Conservation (phyloP, 2,113 vertebrate genomes). For the Zosterops lateralis region DNA sequence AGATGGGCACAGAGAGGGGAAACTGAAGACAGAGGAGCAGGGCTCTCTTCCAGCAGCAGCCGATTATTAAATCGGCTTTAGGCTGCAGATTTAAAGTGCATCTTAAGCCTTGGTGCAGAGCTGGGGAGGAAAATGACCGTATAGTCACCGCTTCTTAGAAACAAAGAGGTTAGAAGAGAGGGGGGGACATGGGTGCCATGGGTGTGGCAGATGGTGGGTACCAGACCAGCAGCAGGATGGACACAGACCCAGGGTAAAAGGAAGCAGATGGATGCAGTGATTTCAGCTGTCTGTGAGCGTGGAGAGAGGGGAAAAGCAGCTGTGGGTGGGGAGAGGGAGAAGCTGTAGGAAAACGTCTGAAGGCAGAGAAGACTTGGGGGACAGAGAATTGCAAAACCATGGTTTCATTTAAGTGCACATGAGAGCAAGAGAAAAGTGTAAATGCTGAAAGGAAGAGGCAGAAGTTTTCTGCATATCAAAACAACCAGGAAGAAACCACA, state of each 20-base stretch:
- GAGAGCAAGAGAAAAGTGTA: not conserved
- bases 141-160: not conserved
- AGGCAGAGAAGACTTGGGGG: not conserved
- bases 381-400: not conserved
- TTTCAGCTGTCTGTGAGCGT: rapidly evolving
- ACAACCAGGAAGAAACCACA: not conserved
- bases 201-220: not conserved
- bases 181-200: not conserved
- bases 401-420: not conserved
- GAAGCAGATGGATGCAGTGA: rapidly evolving
- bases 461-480: not conserved
- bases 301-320: not conserved
- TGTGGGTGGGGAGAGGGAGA: not conserved
- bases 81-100: not conserved
- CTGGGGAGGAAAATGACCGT: not conserved
- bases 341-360: not conserved
- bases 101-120: not conserved
- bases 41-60: not conserved
- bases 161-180: not conserved
- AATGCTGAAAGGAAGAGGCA: not conserved
- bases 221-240: not conserved
- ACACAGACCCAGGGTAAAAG: not conserved
- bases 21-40: not conserved
- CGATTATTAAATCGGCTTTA: not conserved
- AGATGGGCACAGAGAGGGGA: not conserved